A percentile compares a stretch with the other conserved stretches of the same genome.
phyloP scores from a whole-genome alignment of 35 echinoderm and acorn worm genomes.

The Eucidaris tribuloides region DNA sequence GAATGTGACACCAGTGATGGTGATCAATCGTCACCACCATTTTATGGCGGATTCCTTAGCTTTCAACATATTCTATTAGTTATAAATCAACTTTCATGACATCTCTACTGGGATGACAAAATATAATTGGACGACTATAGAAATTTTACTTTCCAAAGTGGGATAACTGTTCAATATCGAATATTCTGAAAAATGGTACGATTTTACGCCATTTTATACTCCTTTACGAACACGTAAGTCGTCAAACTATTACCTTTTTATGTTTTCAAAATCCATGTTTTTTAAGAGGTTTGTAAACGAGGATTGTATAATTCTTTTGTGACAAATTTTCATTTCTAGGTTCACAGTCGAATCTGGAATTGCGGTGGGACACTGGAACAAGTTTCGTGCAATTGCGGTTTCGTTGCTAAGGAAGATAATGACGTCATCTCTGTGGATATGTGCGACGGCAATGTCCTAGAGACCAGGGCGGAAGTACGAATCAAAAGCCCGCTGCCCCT shows the following conservation, averaged over 20 bases:
- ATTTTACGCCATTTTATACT: too few species aligned
- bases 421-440: conserved; percentile 96
- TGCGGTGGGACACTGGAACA: conserved; percentile 67
- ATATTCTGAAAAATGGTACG: too few species aligned
- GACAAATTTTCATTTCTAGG: conserved; percentile 21
- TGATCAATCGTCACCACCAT: too few species aligned
- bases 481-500: conserved; percentile 65
- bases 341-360: conserved; percentile 87
- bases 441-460: conserved; percentile 74
- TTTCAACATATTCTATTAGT: too few species aligned
- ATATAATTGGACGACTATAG: too few species aligned
- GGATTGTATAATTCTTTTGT: neutral
- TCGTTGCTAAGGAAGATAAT: conserved; percentile 94
- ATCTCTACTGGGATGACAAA: too few species aligned
- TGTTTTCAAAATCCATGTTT: neutral
- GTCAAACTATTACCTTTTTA: neutral
- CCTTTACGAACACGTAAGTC: neutral
- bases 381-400: conserved; percentile 96
- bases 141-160: too few species aligned
- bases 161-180: too few species aligned
- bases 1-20: too few species aligned
- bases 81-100: too few species aligned
- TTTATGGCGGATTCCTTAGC: too few species aligned
- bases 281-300: neutral
- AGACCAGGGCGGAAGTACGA: conserved; percentile 57